Conservation (phyloP, 2,113 vertebrate species). For the Nothocercus nigrocapillus region DNA sequence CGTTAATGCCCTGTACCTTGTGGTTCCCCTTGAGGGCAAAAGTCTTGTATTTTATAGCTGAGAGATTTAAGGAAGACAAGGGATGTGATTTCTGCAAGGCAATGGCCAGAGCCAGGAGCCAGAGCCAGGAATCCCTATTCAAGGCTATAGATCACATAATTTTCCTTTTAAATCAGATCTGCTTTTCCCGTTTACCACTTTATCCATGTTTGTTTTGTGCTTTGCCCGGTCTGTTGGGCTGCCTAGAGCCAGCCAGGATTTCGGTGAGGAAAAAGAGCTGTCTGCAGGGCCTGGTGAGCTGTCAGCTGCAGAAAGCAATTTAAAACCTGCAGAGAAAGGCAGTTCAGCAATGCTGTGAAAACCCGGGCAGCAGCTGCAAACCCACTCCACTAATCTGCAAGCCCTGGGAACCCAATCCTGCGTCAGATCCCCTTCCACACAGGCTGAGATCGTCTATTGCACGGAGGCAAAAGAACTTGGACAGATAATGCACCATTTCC, state of each 20-base stretch:
- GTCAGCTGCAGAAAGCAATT: not conserved
- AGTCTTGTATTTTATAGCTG: not conserved
- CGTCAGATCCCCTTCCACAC: not conserved
- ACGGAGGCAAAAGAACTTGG: not conserved
- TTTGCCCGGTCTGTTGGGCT: not conserved
- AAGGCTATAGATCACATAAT: accelerated
- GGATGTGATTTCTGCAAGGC: not conserved
- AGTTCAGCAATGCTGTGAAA: not conserved
- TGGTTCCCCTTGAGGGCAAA: not conserved
- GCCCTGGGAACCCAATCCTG: not conserved
- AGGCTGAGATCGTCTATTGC: not conserved
- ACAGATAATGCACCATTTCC: not conserved
- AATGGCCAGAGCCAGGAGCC: not conserved
- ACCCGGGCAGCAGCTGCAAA: not conserved
- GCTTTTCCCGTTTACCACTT: not conserved
- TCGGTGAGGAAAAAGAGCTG: not conserved
- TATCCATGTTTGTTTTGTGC: accelerated
- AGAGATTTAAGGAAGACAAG: not conserved
- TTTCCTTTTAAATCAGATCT: not conserved
- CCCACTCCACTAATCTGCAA: not conserved
- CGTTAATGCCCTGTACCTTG: not conserved
- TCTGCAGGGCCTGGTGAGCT: not conserved
- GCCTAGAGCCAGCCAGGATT: not conserved
- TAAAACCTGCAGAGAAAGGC: not conserved
- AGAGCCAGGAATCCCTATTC: not conserved